Conservation (phyloP, 2,113 vertebrate genomes). For the Eurystomus gularis region DNA sequence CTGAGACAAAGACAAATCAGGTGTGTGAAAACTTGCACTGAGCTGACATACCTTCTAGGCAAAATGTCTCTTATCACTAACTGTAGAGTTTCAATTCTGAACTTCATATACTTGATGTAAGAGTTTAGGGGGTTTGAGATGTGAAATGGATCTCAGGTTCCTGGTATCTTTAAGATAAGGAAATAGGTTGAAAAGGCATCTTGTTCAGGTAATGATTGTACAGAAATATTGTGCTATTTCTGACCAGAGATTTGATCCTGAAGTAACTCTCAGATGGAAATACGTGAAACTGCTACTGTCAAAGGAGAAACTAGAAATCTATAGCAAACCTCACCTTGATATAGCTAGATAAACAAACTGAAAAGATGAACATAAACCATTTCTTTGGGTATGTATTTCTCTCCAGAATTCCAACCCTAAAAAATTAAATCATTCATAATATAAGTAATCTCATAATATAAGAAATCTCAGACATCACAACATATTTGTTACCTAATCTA, state of each 20-base stretch:
- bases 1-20: conserved; percentile 54
- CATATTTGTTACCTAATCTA: not conserved
- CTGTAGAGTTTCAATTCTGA: conserved; percentile 42
- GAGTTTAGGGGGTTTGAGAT: not conserved
- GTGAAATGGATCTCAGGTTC: conserved; percentile 29
- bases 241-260: not conserved
- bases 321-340: not conserved
- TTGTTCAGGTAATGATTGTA: conserved; percentile 20
- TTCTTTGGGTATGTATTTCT: not conserved
- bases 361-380: not conserved
- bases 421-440: not conserved
- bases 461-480: not conserved
- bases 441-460: no score
- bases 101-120: conserved; percentile 13
- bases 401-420: not conserved
- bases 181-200: conserved; percentile 30
- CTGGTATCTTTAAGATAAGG: conserved; percentile 42
- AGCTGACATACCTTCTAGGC: conserved; percentile 41
- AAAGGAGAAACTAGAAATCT: conserved; percentile 11
- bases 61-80: conserved; percentile 39
- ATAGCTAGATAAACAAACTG: not conserved
- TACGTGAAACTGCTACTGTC: not conserved
- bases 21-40: conserved; percentile 26
- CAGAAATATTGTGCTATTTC: not conserved
- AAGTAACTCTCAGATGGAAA: not conserved